Conservation (phyloP, 2,113 vertebrate species). For the Mirounga angustirostris region DNA sequence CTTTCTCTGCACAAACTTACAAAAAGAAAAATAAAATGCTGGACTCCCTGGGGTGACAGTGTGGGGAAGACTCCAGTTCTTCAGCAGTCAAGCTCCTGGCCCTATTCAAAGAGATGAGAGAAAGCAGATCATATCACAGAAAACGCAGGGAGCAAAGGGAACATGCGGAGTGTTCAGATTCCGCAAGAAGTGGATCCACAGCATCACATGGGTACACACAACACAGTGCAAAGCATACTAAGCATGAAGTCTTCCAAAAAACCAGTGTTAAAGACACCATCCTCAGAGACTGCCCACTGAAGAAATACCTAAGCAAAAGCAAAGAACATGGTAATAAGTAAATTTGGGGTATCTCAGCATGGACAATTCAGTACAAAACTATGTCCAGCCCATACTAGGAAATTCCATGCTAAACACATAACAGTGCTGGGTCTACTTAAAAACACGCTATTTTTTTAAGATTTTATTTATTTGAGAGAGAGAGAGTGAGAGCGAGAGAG, state of each 20-base stretch:
- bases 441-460: not conserved
- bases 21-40: conserved; percentile 18
- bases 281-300: not conserved
- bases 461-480: too few species aligned
- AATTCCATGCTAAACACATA: not conserved
- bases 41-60: not conserved
- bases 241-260: not conserved
- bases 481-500: too few species aligned
- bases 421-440: not conserved
- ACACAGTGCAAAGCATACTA: not conserved
- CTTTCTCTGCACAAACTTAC: not conserved
- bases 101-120: not conserved
- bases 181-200: not conserved
- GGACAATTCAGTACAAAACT: not conserved
- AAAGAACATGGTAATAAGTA: conserved; percentile 22
- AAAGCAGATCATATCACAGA: not conserved
- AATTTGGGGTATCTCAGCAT: not conserved
- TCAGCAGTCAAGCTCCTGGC: not conserved
- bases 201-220: not conserved
- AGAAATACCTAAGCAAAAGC: conserved; percentile 34
- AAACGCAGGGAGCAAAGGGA: not conserved
- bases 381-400: not conserved
- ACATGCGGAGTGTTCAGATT: not conserved
- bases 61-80: not conserved
- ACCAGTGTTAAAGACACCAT: not conserved